A percentile compares a stretch with the other conserved stretches of the same genome.
phyloP scores from a whole-genome alignment of 1,140 invertebrate genomes.

The Hetaerina americana region DNA sequence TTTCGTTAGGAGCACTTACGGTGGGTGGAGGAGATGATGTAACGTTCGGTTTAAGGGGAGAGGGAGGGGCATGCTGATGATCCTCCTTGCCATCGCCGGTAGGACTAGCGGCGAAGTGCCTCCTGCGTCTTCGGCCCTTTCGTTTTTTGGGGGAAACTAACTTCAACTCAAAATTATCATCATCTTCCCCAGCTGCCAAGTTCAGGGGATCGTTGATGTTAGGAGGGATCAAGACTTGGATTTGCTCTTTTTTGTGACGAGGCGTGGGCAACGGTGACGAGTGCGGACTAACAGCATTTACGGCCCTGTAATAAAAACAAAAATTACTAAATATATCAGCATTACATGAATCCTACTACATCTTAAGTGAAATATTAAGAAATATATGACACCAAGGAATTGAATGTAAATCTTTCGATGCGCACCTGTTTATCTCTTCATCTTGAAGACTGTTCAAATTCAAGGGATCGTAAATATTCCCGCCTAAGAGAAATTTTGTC shows the following conservation, averaged over 20 bases:
- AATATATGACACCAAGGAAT: neutral
- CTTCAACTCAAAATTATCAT: slow-evolving; percentile 57
- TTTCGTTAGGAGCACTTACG: neutral
- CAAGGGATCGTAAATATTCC: slow-evolving; percentile 87
- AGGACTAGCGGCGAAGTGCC: slow-evolving; percentile 26
- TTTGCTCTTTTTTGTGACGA: slow-evolving; percentile 60
- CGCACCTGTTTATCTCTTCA: slow-evolving; percentile 61
- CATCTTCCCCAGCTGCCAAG: slow-evolving; percentile 61
- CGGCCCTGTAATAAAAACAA: slow-evolving; percentile 30
- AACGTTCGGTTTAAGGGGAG: neutral
- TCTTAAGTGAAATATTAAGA: neutral
- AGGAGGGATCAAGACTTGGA: slow-evolving; percentile 83
- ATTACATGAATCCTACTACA: neutral
- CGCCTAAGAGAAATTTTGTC: slow-evolving; percentile 86
- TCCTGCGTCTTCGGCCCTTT: slow-evolving; percentile 37
- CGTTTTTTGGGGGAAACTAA: slow-evolving; percentile 46
- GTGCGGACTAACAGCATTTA: slow-evolving; percentile 77
- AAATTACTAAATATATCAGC: neutral
- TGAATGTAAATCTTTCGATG: slow-evolving; percentile 1
- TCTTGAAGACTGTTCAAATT: slow-evolving; percentile 87
- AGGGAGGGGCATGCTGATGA: neutral
- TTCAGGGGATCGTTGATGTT: slow-evolving; percentile 87
- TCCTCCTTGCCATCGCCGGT: slow-evolving; percentile 12
- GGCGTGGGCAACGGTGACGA: slow-evolving; percentile 81
- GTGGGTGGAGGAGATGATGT: neutral